Base-by-base conservation (phyloP, 2,113 vertebrate species). In the Nansenia antarctica region DNA sequence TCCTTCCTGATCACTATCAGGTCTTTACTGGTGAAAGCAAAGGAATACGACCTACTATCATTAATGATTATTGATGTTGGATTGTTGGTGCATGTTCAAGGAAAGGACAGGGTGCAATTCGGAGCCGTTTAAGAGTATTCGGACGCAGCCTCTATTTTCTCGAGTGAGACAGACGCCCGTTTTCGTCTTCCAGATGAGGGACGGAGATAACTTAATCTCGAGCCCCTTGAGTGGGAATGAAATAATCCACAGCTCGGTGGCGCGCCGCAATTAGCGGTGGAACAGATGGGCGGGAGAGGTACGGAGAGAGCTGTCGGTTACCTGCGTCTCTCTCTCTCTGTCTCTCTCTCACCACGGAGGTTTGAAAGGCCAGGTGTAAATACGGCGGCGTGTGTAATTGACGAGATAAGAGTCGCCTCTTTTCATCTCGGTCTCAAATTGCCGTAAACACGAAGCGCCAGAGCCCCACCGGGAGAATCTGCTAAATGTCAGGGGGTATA, bases 401-500 rank as follows among this genome's bases (percentile, higher is more conserved):
- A 73, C 12, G 7, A 79, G 70, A 84, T 84, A 85, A 82, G 63
- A 54, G 29, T 63, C 14, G 37, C 14, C n/a, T 49, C 52, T 78
- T 74, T 72, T 72, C 52, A 18, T 76, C 65, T 55, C 73, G 62
- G 24, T 77, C 39, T 83, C 73, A 64, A 57, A 73, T 11, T 66
- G 75, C 26, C 58, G 64, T 66, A 81, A 72, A 75, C 64, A 76
- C 29, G 32, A 69, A 61, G 64, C 52, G 47, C 59, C 70, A 31
- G 53, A 12, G 2, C 49, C 74, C 74, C 77, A 57, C 30, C 1
- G 80, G 79, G 73, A 63, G 69, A 62, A 76, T 80, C 66, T 72
- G 76, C 34, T 79, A 87, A 87, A 90, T 90, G 86, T 87, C 85
- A 91, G 45, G 1, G 58, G 26, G n/a, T n/a, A n/a, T n/a, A n/a